phyloP scores from a whole-genome alignment of 2,113 vertebrate genomes.

The Ancistrus triradiatus region DNA sequence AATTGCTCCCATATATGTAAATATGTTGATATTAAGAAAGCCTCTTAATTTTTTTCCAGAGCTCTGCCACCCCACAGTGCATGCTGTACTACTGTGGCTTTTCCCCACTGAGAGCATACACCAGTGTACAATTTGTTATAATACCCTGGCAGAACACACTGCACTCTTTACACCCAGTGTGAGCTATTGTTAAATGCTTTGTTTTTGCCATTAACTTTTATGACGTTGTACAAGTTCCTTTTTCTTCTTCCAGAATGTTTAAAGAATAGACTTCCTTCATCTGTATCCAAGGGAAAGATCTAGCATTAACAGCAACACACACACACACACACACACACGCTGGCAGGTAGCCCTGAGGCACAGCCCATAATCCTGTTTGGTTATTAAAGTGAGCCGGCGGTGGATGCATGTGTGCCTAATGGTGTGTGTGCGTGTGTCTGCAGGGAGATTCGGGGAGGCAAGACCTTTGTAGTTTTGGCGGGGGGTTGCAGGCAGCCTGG shows the following conservation, averaged over 20 bases:
- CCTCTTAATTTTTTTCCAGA: no score
- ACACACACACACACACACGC: conserved; percentile 47
- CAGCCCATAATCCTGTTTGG: conserved; percentile 77
- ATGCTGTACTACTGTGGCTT: no score
- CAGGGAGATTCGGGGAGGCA: conserved; percentile 47
- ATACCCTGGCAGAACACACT: neutral
- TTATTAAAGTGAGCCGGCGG: conserved; percentile 76
- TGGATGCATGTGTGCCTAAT: conserved; percentile 74
- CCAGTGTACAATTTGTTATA: neutral
- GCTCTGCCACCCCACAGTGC: no score
- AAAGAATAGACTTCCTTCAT: conserved; percentile 7
- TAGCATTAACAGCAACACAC: conserved; percentile 25
- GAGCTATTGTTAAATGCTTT: neutral
- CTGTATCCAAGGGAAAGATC: neutral
- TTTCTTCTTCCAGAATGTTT: neutral
- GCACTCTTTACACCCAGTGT: neutral
- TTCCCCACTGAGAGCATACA: neutral
- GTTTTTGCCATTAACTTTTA: neutral
- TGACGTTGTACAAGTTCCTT: neutral
- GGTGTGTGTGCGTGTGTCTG: conserved; percentile 48
- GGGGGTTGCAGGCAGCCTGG: conserved; percentile 55
- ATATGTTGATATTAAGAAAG: no score
- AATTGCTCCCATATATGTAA: no score
- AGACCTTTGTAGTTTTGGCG: conserved; percentile 76
- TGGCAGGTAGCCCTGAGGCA: conserved; percentile 67